These are phyloP conservation scores for Acanthococcus lagerstroemiae DNA, from an alignment of 2,888 invertebrate genomes.

Conservation along the genomic window DNA sequence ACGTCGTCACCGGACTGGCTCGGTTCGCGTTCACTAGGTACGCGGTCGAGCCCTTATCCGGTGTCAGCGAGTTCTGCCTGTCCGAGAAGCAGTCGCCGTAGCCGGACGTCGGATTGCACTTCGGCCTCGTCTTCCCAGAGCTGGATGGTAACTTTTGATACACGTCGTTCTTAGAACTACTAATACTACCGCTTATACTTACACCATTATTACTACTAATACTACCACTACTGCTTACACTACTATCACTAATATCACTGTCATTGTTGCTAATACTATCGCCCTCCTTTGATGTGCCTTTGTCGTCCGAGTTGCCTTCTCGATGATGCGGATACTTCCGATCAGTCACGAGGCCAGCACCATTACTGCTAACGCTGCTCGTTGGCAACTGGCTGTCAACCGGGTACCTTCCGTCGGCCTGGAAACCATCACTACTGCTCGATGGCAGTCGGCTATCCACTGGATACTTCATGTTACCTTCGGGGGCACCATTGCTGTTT, in stretches of 20 bases:
- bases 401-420: not conserved
- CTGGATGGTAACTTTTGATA: slow-evolving; percentile 7
- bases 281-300: not conserved
- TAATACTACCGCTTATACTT: slow-evolving; percentile 1
- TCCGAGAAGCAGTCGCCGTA: slow-evolving; percentile 1
- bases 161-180: slow-evolving; percentile 1
- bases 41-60: not conserved
- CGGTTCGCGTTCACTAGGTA: slow-evolving; percentile 1
- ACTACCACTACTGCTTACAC: not conserved
- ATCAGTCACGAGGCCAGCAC: not conserved
- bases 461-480: no score
- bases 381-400: not conserved
- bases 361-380: not conserved
- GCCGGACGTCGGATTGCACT: slow-evolving; percentile 6
- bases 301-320: not conserved
- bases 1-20: not conserved
- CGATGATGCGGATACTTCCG: not conserved
- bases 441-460: not conserved
- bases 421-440: not conserved
- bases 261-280: not conserved
- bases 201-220: not conserved
- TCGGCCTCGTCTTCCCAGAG: slow-evolving; percentile 1
- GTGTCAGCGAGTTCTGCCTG: not conserved
- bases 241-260: not conserved
- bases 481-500: no score